A percentile compares a stretch with the other conserved stretches of the same genome.
Conservation (phyloP, 2,888 invertebrate species). For the Oxyteleia sp. region DNA sequence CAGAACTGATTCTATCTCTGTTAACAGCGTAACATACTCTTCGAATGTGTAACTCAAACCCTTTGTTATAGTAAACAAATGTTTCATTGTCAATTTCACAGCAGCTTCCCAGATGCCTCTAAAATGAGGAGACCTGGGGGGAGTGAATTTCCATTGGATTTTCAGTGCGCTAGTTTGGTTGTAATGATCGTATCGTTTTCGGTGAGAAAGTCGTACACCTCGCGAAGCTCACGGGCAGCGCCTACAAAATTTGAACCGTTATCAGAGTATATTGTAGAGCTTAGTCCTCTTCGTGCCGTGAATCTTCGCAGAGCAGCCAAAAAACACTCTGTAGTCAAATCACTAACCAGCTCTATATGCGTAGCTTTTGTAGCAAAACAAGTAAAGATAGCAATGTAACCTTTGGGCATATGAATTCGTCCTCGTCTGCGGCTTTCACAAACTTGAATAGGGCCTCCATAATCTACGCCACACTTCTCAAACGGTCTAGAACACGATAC, state of each 20-base stretch:
- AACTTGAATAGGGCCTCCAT: not conserved
- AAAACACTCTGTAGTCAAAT: not conserved
- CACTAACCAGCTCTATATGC: not conserved
- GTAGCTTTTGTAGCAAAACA: not conserved
- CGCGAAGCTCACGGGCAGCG: not conserved
- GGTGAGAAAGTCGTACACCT: not conserved
- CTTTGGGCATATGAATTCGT: not conserved
- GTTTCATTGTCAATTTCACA: conserved; percentile 77
- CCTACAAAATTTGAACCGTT: not conserved
- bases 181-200: not conserved
- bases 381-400: not conserved
- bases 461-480: not conserved
- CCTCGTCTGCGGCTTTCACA: not conserved
- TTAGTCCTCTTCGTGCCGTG: not conserved
- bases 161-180: not conserved
- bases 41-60: conserved; percentile 64
- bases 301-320: not conserved
- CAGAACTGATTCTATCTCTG: conserved; percentile 73
- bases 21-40: conserved; percentile 71
- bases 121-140: conserved; percentile 44
- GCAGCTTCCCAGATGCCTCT: conserved; percentile 77
- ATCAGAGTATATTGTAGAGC: not conserved
- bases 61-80: conserved; percentile 50
- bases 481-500: not conserved
- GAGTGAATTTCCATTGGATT: conserved; percentile 71